A percentile compares a stretch with the other conserved stretches of the same genome.
Evolutionary conservation across 2,113 vertebrate genomes (phyloP).

Genomic region (Takifugu bimaculatus): DNA sequence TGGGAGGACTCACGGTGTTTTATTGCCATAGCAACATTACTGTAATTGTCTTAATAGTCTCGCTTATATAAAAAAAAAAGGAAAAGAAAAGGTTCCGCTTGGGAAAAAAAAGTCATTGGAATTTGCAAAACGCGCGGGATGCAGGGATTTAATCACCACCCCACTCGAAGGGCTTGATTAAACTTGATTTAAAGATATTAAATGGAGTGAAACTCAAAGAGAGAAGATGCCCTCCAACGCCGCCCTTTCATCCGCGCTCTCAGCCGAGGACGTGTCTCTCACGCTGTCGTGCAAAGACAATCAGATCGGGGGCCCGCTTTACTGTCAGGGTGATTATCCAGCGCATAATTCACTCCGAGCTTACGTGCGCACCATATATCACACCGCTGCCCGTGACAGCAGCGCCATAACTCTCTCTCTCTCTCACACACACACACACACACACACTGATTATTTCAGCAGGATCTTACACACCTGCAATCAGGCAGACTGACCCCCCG

Average conservation of each 20-base stretch:
- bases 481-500: conserved; percentile 32
- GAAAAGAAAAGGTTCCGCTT: background rate
- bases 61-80: too few relatives aligned
- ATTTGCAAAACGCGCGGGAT: too few relatives aligned
- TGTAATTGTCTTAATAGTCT: background rate
- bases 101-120: background rate
- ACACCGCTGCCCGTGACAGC: conserved; percentile 47
- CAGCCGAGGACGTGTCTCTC: background rate
- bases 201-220: conserved; percentile 22
- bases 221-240: conserved; percentile 4
- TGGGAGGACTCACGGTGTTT: background rate
- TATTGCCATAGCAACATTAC: background rate
- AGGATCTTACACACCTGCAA: conserved; percentile 57
- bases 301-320: conserved; percentile 23
- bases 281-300: conserved; percentile 2
- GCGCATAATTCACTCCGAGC: conserved; percentile 65
- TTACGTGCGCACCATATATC: conserved; percentile 67
- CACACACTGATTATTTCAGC: conserved; percentile 54
- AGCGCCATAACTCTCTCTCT: conserved; percentile 41
- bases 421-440: conserved; percentile 24
- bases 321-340: conserved; percentile 66
- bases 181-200: conserved; percentile 32
- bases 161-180: conserved; percentile 11
- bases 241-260: conserved; percentile 35
- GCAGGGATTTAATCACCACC: background rate